A percentile compares a stretch with the other conserved stretches of the same genome.
These are phyloP conservation scores for Timema podura DNA, from an alignment of 2,888 invertebrate species.

Conservation along the genomic window DNA sequence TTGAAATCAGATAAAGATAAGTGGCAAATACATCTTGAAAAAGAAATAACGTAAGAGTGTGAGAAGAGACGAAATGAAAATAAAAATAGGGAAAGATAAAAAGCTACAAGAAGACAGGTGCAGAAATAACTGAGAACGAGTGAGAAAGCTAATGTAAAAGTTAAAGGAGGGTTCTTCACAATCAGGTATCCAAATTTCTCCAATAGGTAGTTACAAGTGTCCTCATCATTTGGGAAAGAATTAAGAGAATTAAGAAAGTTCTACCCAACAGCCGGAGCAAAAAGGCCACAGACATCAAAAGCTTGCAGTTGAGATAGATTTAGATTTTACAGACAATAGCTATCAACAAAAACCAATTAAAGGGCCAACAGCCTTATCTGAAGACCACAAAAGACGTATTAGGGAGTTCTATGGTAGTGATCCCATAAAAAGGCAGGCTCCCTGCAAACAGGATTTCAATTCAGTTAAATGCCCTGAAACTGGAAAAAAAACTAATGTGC, in stretches of 20 bases:
- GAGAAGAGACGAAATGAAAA: neutral
- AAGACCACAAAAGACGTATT: neutral
- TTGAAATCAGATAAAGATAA: neutral
- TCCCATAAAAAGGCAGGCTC: conserved; percentile 4
- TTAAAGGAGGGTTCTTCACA: neutral
- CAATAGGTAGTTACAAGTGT: conserved; percentile 10
- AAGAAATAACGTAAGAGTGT: neutral
- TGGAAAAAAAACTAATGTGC: conserved; percentile 7
- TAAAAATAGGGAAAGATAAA: neutral
- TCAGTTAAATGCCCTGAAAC: conserved; percentile 12
- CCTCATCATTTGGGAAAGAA: conserved; percentile 1
- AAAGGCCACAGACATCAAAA: neutral
- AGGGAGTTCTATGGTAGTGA: conserved; percentile 6
- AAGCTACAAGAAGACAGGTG: neutral
- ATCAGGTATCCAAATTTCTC: neutral
- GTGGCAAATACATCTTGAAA: neutral
- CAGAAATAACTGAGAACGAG: neutral
- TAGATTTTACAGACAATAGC: neutral
- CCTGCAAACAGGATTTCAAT: neutral
- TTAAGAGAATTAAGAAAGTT: neutral
- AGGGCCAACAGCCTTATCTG: neutral
- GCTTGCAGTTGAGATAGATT: neutral
- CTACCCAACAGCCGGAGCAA: neutral
- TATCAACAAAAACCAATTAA: neutral
- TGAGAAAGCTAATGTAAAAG: neutral